Percentiles rank a stretch among this genome's conserved stretches.
These are phyloP conservation scores for Acanthosepion lycidas DNA, from an alignment of 2,888 invertebrate species.

Conservation along the genomic window DNA sequence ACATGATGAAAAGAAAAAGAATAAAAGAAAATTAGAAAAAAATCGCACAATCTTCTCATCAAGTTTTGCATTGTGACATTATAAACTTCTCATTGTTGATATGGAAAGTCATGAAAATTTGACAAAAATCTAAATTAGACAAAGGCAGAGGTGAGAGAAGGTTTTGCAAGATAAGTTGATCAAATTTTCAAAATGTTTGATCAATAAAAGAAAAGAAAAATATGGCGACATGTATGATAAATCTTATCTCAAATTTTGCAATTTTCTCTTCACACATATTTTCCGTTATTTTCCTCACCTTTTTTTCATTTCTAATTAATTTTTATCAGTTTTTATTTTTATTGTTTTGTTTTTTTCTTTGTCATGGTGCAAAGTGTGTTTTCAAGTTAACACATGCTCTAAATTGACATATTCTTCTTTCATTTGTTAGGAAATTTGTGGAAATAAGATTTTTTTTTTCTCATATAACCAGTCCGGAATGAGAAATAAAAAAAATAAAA, in stretches of 20 bases:
- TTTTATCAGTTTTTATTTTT: not conserved
- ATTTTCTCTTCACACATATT: not conserved
- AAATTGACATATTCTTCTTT: not conserved
- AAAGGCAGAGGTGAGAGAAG: not conserved
- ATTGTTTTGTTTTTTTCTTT: not conserved
- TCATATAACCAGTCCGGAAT: not conserved
- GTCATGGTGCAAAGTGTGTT: not conserved
- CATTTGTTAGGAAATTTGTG: not conserved
- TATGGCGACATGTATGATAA: not conserved
- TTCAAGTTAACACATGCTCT: not conserved
- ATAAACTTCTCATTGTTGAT: constrained; percentile 1
- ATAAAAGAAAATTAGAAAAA: not conserved
- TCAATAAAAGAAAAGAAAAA: not conserved
- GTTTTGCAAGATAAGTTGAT: not conserved
- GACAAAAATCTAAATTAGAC: not conserved
- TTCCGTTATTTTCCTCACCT: not conserved
- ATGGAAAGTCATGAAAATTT: not conserved
- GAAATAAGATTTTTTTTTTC: not conserved
- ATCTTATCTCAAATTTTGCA: not conserved
- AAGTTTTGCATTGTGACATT: not conserved
- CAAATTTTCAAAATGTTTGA: not conserved
- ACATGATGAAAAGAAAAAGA: not conserved
- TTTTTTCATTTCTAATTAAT: not conserved
- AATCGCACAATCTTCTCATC: not conserved
- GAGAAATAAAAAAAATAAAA: not conserved